Base-by-base conservation (phyloP, 1,140 invertebrate species). In the Macrobrachium nipponense region DNA sequence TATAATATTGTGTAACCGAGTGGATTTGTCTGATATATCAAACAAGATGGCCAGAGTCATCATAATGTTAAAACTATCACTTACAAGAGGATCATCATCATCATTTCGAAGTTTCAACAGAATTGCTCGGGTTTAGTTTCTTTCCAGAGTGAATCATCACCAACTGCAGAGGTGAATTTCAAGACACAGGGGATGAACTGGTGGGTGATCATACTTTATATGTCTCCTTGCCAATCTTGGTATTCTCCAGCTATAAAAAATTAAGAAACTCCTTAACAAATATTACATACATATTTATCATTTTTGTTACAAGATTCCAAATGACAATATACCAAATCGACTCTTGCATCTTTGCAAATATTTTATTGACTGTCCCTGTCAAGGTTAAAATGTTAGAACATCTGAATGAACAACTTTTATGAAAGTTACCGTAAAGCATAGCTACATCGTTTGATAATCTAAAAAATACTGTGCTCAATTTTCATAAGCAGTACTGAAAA, bases 111-210 rank as follows among this genome's bases (percentile, higher is more conserved):
- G 96, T 91, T 98, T 98, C 68, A 98, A 92, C 20, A 98, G 91
- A 78, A 97, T 94, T 91, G 98, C 96, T 91, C 97, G n/a, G 96
- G 90, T 97, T 96, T 5, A 98, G 91, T n/a, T 89, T 95, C 94
- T 90, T 97, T 97, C 94, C 97, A 98, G 5, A 97, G 90, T 0
- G 95, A 93, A 90, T 98, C 97, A 90, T 98, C 97, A 11, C 94
- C 94, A 18, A 94, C 94, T 0, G 95, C 95, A n/a, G 95, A 93
- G 17, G 95, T 95, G 88, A 98, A 95, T 86, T 96, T 94, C 15
- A 95, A 94, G 76, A 98, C 93, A 90, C 96, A 96, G 0, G 95
- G 95, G 17, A 94, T 94, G 5, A 98, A 91, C 14, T 95, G 90
- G 23, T 94, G 92, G 58, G 91, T 92, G 0, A 95, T 93, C 68